phyloP scores from a whole-genome alignment of 2,113 vertebrate genomes.

The Microtus richardsoni region DNA sequence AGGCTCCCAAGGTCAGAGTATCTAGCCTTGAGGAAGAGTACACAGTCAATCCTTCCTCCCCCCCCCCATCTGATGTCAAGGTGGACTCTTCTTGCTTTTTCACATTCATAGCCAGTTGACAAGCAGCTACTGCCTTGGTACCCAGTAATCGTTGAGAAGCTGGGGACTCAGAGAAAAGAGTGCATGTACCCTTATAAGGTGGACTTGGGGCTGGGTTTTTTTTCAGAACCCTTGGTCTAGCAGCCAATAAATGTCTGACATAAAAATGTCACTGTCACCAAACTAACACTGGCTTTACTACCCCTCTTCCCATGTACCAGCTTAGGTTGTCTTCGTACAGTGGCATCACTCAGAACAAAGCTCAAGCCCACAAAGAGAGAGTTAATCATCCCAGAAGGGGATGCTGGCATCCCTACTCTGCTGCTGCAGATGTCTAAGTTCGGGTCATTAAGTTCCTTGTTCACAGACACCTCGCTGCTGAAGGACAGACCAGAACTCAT shows the following conservation, averaged over 20 bases:
- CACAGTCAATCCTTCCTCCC: background rate
- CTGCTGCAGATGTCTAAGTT: background rate
- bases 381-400: background rate
- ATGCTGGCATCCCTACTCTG: background rate
- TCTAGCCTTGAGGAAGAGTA: background rate
- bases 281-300: background rate
- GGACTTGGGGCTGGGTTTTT: background rate
- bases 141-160: background rate
- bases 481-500: background rate
- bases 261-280: background rate
- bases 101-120: background rate
- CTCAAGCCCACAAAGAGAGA: background rate
- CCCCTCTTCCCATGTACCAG: background rate
- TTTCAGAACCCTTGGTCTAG: background rate
- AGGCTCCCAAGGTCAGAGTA: background rate
- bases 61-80: background rate
- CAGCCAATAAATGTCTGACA: background rate
- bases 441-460: background rate
- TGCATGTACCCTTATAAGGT: no score
- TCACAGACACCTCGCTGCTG: background rate
- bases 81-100: background rate
- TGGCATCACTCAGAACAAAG: background rate
- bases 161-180: background rate
- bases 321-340: background rate
- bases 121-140: background rate